phyloP scores from a whole-genome alignment of 2,113 vertebrate species.

The Scatophagus argus region DNA sequence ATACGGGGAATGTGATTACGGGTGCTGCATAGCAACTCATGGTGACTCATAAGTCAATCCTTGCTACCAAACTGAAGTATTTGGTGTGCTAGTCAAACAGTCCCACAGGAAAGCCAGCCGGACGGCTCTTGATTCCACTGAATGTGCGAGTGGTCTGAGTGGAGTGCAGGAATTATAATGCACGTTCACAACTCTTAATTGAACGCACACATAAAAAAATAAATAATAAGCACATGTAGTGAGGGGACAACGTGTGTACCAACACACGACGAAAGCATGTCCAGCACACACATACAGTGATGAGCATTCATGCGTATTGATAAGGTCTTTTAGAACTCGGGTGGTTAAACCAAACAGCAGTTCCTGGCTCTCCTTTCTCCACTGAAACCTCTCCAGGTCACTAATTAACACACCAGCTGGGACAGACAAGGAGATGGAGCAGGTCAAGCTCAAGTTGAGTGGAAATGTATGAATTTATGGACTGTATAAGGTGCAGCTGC shows the following conservation, averaged over 20 bases:
- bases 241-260: neutral
- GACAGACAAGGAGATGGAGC: conserved; percentile 16
- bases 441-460: conserved; percentile 27
- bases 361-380: neutral
- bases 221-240: neutral
- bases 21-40: neutral
- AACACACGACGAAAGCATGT: rapidly evolving
- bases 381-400: conserved; percentile 20
- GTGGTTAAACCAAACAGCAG: conserved; percentile 9
- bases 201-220: neutral
- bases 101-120: conserved; percentile 32
- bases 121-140: neutral
- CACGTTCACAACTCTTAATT: neutral
- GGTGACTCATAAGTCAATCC: conserved; percentile 35
- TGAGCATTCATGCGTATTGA: neutral
- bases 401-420: conserved; percentile 56
- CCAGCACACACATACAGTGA: neutral
- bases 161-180: conserved; percentile 1
- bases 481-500: conserved; percentile 42
- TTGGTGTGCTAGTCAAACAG: conserved; percentile 27
- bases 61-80: conserved; percentile 38
- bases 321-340: conserved; percentile 7
- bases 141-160: neutral
- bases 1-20: conserved; percentile 21
- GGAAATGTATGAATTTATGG: conserved; percentile 28